Evolutionary conservation across 2,797 vertebrate genomes (phyloP).

Genomic region (Aulostomus chinensis): DNA sequence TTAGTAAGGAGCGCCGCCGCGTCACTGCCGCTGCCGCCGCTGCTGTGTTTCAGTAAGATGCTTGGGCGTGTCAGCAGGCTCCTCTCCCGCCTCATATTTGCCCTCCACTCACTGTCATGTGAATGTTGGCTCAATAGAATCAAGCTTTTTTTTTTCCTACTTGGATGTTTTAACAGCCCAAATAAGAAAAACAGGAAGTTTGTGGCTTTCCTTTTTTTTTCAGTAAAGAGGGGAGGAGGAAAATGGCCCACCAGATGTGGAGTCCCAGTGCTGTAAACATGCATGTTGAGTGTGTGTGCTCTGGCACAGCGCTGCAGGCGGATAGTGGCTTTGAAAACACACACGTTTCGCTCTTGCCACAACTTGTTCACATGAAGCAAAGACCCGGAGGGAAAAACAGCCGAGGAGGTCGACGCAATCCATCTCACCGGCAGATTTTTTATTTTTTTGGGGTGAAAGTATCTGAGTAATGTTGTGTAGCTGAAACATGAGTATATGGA

Average conservation of each 20-base stretch:
- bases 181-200: constrained; percentile 65
- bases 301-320: constrained; percentile 15
- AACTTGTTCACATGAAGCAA: constrained; percentile 40
- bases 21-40: neutral
- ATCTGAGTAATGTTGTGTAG: no score
- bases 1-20: constrained; percentile 17
- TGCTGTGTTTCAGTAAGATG: constrained; percentile 8
- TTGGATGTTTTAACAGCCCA: constrained; percentile 1
- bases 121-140: no score
- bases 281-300: constrained; percentile 27
- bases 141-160: no score
- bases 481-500: no score
- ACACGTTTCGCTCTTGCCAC: constrained; percentile 27
- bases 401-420: neutral
- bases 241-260: constrained; percentile 57
- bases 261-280: constrained; percentile 58
- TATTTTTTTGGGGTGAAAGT: no score
- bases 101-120: no score
- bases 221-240: constrained; percentile 28
- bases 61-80: no score
- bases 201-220: constrained; percentile 44
- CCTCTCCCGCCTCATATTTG: neutral
- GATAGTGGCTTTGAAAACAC: constrained; percentile 5
- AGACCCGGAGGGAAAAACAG: constrained; percentile 1
- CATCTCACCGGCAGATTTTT: no score